Percentiles rank a stretch among this genome's conserved stretches.
phyloP scores from a whole-genome alignment of 2,113 vertebrate genomes.

The Stomatorhinus ivindoensis region DNA sequence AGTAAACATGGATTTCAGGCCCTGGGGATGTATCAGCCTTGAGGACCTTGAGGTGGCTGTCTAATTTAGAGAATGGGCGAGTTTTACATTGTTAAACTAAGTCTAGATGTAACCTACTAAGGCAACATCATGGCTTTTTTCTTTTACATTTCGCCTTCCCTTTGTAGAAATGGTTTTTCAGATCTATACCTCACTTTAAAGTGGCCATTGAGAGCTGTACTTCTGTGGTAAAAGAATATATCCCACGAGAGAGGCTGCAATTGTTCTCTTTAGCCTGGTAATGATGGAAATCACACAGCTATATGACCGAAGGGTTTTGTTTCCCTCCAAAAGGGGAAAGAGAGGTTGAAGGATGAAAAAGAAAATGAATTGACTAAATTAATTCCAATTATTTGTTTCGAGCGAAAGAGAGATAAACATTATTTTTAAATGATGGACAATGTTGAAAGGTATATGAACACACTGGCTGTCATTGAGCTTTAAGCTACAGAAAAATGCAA shows the following conservation, averaged over 20 bases:
- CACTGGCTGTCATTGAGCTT: background rate
- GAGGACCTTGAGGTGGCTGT: background rate
- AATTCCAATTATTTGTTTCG: background rate
- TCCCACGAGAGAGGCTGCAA: background rate
- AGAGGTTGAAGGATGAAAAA: background rate
- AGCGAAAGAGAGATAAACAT: background rate
- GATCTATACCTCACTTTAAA: constrained; percentile 3
- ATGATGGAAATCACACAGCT: constrained; percentile 17
- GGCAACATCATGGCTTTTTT: background rate
- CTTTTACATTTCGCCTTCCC: background rate
- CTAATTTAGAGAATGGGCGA: background rate
- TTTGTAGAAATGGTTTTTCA: background rate
- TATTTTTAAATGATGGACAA: background rate
- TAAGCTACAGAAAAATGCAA: background rate
- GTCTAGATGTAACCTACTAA: background rate
- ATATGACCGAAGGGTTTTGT: constrained; percentile 15
- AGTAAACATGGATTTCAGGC: background rate
- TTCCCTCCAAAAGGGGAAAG: background rate
- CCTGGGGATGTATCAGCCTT: background rate
- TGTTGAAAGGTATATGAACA: background rate
- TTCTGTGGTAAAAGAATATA: background rate
- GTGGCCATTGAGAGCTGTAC: background rate
- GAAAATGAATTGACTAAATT: constrained; percentile 8
- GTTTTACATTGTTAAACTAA: background rate
- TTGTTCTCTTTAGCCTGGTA: constrained; percentile 9